Percentiles rank a stretch among this genome's conserved stretches.
Evolutionary conservation across 2,797 vertebrate species (phyloP).

Genomic region (Melanotaenia boesemani): DNA sequence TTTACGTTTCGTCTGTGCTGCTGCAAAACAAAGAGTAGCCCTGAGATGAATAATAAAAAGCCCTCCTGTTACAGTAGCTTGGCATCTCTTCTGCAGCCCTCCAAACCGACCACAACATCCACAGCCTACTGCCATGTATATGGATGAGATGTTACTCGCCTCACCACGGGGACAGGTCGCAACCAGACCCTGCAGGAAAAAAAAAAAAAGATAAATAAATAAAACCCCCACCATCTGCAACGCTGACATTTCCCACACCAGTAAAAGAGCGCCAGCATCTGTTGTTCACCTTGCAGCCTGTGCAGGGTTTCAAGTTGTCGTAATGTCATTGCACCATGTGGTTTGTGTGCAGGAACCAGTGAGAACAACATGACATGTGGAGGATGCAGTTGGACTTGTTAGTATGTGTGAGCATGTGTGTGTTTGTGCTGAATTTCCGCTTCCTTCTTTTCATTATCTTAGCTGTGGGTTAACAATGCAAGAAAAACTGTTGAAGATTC

Average conservation of each 20-base stretch:
- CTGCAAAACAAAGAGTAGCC: constrained; percentile 51
- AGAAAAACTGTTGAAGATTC: background rate
- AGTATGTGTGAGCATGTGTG: background rate
- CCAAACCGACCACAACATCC: constrained; percentile 44
- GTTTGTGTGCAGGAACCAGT: constrained; percentile 52
- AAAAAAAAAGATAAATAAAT: constrained; percentile 30
- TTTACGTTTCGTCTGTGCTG: constrained; percentile 30
- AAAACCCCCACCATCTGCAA: constrained; percentile 67
- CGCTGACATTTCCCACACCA: constrained; percentile 74
- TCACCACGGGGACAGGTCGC: constrained; percentile 62
- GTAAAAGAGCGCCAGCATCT: constrained; percentile 63
- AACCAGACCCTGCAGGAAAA: constrained; percentile 36
- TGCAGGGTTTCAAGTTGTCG: constrained; percentile 55
- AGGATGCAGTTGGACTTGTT: constrained; percentile 44
- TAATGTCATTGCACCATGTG: constrained; percentile 70
- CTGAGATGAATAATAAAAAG: constrained; percentile 65
- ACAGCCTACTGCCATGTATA: constrained; percentile 70
- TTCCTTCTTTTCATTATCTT: constrained; percentile 2
- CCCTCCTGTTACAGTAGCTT: constrained; percentile 47
- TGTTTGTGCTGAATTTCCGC: constrained; percentile 10
- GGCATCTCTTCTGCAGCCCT: constrained; percentile 56
- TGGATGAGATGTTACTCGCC: constrained; percentile 73
- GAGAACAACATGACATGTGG: constrained; percentile 59
- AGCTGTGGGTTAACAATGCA: background rate
- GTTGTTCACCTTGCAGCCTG: constrained; percentile 64